Evolutionary conservation across 2,113 vertebrate species (phyloP).

Genomic region (Strigops habroptila): DNA sequence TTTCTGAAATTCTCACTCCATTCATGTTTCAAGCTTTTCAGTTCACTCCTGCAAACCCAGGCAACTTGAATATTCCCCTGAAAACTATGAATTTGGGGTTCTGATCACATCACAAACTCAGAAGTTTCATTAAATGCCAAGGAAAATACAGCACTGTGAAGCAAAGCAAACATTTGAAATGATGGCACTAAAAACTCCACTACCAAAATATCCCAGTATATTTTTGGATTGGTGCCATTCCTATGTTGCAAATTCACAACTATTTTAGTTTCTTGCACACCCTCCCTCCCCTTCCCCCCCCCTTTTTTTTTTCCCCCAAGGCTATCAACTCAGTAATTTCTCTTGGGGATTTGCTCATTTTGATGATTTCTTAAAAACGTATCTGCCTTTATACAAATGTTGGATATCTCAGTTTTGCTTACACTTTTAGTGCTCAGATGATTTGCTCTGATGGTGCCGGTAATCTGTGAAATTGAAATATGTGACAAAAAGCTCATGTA

Average conservation of each 20-base stretch:
- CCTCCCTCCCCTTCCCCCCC: too few species aligned
- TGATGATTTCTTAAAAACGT: background rate
- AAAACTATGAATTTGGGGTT: background rate
- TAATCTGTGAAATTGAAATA: constrained; percentile 32
- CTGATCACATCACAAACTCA: background rate
- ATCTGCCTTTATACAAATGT: background rate
- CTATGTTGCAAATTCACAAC: background rate
- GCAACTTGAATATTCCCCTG: background rate
- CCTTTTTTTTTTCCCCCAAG: background rate
- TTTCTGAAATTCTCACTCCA: background rate
- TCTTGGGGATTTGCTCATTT: background rate
- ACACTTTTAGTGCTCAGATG: constrained; percentile 10
- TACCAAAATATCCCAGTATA: background rate
- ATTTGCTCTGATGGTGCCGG: background rate
- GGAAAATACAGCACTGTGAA: background rate
- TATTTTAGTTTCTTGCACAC: background rate
- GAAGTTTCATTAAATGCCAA: background rate
- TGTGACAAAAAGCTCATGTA: background rate
- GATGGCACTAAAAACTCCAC: background rate
- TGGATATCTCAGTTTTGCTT: constrained; percentile 36
- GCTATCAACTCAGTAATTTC: background rate
- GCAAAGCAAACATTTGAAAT: background rate
- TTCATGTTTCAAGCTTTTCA: background rate
- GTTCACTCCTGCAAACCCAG: background rate
- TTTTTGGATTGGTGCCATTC: background rate